Evolutionary conservation across 2,797 vertebrate species (phyloP).

Genomic region (Paguma larvata): DNA sequence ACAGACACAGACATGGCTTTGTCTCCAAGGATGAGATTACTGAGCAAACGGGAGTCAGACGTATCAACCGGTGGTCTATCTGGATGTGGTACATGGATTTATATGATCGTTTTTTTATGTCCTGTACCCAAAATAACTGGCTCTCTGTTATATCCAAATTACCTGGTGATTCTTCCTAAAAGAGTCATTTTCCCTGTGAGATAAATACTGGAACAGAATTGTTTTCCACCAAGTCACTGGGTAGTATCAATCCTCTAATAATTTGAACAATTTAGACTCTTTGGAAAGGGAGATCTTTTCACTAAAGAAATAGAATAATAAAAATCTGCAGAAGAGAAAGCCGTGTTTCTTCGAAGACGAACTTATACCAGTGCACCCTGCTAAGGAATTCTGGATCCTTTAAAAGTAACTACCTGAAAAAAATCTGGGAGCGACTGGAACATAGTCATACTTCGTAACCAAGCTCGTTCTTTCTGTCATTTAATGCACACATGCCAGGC

Average conservation of each 20-base stretch:
- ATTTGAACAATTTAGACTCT: conserved; percentile 58
- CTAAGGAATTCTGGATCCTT: not conserved
- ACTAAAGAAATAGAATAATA: conserved; percentile 14
- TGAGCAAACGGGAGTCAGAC: not conserved
- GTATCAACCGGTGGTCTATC: not conserved
- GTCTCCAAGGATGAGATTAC: not conserved
- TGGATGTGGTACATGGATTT: not conserved
- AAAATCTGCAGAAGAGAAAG: not conserved
- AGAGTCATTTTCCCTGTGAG: not conserved
- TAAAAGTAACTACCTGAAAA: not conserved
- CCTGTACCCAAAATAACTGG: not conserved
- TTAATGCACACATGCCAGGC: conserved; percentile 79
- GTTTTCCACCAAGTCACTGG: not conserved
- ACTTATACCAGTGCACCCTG: not conserved
- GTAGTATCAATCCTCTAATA: conserved; percentile 7
- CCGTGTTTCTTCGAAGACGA: not conserved
- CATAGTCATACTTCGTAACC: conserved; percentile 75
- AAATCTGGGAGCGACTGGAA: not conserved
- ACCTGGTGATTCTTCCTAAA: not conserved
- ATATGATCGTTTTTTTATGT: not conserved
- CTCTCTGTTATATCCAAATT: conserved; percentile 30
- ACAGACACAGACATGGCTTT: not conserved
- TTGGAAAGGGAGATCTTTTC: conserved; percentile 64
- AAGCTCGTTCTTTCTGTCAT: conserved; percentile 72
- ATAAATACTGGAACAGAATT: not conserved